A percentile compares a stretch with the other conserved stretches of the same genome.
Evolutionary conservation across 2,888 invertebrate species (phyloP).

Genomic region (Leptarthrus brevirostris): DNA sequence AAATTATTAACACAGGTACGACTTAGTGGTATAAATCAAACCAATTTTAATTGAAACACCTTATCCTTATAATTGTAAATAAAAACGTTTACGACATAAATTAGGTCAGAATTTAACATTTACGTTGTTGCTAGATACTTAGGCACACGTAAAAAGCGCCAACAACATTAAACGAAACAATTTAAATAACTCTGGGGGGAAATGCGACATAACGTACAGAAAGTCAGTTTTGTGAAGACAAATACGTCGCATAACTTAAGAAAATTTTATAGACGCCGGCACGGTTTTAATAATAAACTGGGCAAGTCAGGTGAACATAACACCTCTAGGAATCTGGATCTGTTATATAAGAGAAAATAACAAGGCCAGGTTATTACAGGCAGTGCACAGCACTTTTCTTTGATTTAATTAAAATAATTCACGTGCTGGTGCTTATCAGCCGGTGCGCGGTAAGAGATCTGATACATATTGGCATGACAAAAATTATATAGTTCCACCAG

Average conservation of each 20-base stretch:
- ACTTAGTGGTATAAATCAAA: too few species aligned
- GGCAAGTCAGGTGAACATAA: conserved; percentile 5
- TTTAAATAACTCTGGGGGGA: too few species aligned
- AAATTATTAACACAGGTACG: too few species aligned
- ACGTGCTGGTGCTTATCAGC: background rate
- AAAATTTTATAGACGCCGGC: background rate
- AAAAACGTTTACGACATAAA: too few species aligned
- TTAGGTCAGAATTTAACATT: too few species aligned
- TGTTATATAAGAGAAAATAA: conserved; percentile 14
- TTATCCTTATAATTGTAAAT: too few species aligned
- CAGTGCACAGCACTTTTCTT: background rate
- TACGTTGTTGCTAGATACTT: too few species aligned
- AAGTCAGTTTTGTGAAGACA: background rate
- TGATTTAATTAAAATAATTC: conserved; percentile 24
- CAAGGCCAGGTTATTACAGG: conserved; percentile 8
- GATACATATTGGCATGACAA: background rate
- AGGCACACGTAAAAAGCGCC: too few species aligned
- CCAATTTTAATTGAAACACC: too few species aligned
- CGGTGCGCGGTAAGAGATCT: background rate
- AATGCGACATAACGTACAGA: too few species aligned
- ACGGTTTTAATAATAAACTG: background rate
- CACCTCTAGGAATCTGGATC: conserved; percentile 7
- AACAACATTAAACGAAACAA: too few species aligned
- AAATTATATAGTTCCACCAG: background rate
- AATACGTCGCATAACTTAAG: conserved; percentile 8